Percentiles rank a stretch among this genome's conserved stretches.
Evolutionary conservation across 37 sponge, comb jelly and placozoan species (phyloP).

Genomic region (Eunapius fragilis): DNA sequence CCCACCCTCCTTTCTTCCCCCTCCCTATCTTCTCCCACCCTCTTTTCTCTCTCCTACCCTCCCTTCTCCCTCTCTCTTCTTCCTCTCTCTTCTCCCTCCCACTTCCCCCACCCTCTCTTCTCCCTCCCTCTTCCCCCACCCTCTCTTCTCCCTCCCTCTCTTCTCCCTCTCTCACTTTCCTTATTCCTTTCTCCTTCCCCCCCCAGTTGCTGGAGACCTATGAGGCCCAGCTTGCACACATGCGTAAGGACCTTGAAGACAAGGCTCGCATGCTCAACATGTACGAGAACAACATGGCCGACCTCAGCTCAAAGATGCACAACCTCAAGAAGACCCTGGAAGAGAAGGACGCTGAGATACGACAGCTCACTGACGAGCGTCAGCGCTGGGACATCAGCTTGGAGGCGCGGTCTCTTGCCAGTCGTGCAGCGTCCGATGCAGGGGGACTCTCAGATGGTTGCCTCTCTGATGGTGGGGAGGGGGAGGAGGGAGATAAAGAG

Average conservation of each 20-base stretch:
- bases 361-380: slow-evolving; percentile 49
- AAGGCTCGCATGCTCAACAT: slow-evolving; percentile 58
- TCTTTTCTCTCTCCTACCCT: too few relatives aligned
- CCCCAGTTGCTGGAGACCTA: slow-evolving; percentile 54
- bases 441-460: slow-evolving; percentile 62
- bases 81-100: background rate
- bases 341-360: slow-evolving; percentile 62
- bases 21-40: too few relatives aligned
- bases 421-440: slow-evolving; percentile 28
- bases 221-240: slow-evolving; percentile 54
- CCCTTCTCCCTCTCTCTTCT: too few relatives aligned
- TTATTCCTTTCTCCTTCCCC: background rate
- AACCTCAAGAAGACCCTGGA: slow-evolving; percentile 58
- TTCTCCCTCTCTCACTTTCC: background rate
- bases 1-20: background rate
- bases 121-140: background rate
- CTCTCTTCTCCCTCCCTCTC: background rate
- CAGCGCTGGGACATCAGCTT: slow-evolving; percentile 32
- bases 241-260: slow-evolving; percentile 48
- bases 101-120: background rate
- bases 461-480: slow-evolving; percentile 47
- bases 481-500: background rate
- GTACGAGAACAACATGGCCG: slow-evolving; percentile 74
- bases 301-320: slow-evolving; percentile 67
- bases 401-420: slow-evolving; percentile 42